A percentile compares a stretch with the other conserved stretches of the same genome.
phyloP scores from a whole-genome alignment of 53 echinoderm and acorn worm genomes.

The Holothuria leucospilota region DNA sequence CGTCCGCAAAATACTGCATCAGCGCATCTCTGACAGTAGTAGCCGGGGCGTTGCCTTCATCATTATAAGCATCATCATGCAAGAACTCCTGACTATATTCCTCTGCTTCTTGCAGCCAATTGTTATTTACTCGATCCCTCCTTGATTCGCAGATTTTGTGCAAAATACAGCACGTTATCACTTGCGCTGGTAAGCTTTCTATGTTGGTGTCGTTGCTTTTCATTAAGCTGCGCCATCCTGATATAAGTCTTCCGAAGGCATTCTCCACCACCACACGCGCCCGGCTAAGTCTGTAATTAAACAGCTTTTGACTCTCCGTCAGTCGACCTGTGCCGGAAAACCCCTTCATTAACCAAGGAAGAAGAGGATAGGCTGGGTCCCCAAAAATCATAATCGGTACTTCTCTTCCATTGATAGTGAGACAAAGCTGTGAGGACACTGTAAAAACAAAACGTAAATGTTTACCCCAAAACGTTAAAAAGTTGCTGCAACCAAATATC shows the following conservation, averaged over 20 bases:
- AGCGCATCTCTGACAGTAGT: conserved; percentile 1
- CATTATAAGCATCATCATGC: neutral
- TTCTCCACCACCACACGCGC: conserved; percentile 71
- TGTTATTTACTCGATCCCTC: conserved; percentile 13
- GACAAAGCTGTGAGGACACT: neutral
- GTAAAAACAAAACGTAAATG: too few species aligned
- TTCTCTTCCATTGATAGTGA: conserved; percentile 40
- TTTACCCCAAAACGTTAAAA: too few species aligned
- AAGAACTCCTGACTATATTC: neutral
- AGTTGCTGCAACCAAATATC: too few species aligned
- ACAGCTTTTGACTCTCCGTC: conserved; percentile 19
- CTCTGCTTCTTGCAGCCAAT: conserved; percentile 18
- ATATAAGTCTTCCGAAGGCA: conserved; percentile 75
- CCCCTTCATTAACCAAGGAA: conserved; percentile 78
- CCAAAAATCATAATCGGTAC: conserved; percentile 67
- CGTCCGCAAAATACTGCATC: conserved; percentile 26
- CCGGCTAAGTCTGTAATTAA: conserved; percentile 65
- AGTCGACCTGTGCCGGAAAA: conserved; percentile 43
- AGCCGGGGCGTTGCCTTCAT: neutral
- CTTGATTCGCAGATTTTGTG: conserved; percentile 71
- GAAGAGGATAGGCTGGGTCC: conserved; percentile 75
- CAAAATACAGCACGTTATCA: conserved; percentile 67
- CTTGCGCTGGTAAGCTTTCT: conserved; percentile 41
- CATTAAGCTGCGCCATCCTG: conserved; percentile 64
- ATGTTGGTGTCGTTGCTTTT: conserved; percentile 66